Conservation (phyloP, 2,113 vertebrate genomes). For the Grammomys surdaster region DNA sequence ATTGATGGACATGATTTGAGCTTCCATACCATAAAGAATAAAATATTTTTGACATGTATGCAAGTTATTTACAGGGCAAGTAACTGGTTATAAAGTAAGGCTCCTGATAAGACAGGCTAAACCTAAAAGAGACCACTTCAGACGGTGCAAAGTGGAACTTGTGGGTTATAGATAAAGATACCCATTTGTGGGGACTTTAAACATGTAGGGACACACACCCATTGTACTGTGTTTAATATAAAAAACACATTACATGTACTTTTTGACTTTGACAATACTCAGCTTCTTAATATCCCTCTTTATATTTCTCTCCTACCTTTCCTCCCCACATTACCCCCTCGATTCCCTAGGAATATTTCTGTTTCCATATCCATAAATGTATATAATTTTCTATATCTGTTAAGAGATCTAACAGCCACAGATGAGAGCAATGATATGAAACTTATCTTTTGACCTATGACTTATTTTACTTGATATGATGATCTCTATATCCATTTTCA, state of each 20-base stretch:
- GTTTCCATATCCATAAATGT: not conserved
- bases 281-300: not conserved
- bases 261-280: too few relatives aligned
- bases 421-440: not conserved
- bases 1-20: not conserved
- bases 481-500: not conserved
- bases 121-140: not conserved
- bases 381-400: not conserved
- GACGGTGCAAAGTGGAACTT: not conserved
- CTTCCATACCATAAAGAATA: not conserved
- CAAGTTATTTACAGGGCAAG: not conserved
- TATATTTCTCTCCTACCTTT: not conserved
- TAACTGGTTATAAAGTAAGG: not conserved
- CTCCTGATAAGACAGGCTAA: not conserved
- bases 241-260: not conserved
- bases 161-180: not conserved
- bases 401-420: not conserved
- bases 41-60: not conserved
- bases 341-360: rapidly evolving
- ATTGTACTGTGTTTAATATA: not conserved
- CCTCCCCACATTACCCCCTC: rapidly evolving
- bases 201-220: rapidly evolving
- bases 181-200: not conserved
- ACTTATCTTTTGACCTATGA: not conserved
- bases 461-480: not conserved